Base-by-base conservation (phyloP, 2,113 vertebrate species). In the Sceloporus tristichus region DNA sequence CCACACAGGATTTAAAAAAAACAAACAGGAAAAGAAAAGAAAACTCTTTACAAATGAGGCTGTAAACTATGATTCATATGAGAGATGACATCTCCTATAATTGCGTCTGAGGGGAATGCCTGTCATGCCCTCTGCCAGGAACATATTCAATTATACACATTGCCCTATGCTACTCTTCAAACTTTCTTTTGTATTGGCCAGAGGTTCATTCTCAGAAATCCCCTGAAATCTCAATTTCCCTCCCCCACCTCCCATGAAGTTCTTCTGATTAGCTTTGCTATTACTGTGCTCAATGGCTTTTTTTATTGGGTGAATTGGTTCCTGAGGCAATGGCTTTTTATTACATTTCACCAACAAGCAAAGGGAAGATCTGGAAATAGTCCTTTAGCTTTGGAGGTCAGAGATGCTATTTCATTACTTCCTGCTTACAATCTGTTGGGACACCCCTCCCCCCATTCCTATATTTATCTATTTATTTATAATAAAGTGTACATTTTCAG, bases 71-170 rank as follows among this genome's bases (percentile, higher is more conserved):
- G 91, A 92, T 94, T 95, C 91, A 91, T 92, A 93, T 91, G 77
- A 91, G 78, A 90, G 27, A 89, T 94, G 91, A 85, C 71, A 94
- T 89, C 86, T 92, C 68, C 86, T 93, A 62, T 95, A 96, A 95
- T 94, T 95, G 84, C 71, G 91, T 93, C 90, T 91, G 83, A 94
- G 85, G 81, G 62, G 89, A 91, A 93, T 91, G 92, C 94, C 91
- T 82, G 91, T 85, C 90, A 90, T 91, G 77, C 94, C 89, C 95
- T 94, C 87, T 89, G 71, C 88, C 92, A 96, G 84, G 84, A 95
- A 92, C 86, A 87, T 80, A 95, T 95, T 95, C 91, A 95, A 95
- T 96, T 94, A 91, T 89, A 87, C 18, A 92, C 85, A 23, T 42
- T 92, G 84, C 91, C 85, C 90, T 40, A 56, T 91, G 87, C 65